Percentiles rank a stretch among this genome's conserved stretches.
Conservation (phyloP, 2,797 vertebrate genomes). For the Gallinago solitaria region DNA sequence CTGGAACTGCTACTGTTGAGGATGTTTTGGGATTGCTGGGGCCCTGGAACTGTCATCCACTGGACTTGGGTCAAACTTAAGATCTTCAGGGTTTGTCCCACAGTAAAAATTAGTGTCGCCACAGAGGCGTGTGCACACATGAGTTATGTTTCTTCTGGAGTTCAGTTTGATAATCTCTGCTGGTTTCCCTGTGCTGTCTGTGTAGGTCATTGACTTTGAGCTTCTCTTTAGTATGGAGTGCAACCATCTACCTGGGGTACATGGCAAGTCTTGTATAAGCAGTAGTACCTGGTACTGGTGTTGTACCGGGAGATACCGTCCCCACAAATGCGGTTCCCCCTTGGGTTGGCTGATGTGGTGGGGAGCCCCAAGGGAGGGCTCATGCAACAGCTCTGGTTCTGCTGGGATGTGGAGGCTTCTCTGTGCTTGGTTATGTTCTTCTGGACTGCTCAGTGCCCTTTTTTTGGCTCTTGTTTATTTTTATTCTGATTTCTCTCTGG, state of each 20-base stretch:
- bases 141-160: neutral
- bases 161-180: fast-evolving
- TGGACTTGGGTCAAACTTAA: neutral
- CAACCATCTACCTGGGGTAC: fast-evolving
- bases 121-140: fast-evolving
- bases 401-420: neutral
- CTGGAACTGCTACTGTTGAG: neutral
- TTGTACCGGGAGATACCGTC: fast-evolving
- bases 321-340: neutral
- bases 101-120: neutral
- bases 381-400: neutral
- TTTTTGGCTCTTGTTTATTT: neutral
- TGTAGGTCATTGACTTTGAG: neutral
- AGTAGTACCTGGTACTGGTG: neutral
- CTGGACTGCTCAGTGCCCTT: neutral
- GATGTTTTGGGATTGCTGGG: neutral
- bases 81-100: neutral
- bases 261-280: fast-evolving
- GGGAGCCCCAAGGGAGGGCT: neutral
- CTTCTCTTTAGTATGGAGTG: neutral
- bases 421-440: neutral
- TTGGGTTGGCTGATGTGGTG: neutral
- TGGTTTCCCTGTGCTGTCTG: fast-evolving
- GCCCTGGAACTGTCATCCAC: neutral
- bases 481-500: neutral